Evolutionary conservation across 2,888 invertebrate genomes (phyloP).

Genomic region (Panzeria rudis): DNA sequence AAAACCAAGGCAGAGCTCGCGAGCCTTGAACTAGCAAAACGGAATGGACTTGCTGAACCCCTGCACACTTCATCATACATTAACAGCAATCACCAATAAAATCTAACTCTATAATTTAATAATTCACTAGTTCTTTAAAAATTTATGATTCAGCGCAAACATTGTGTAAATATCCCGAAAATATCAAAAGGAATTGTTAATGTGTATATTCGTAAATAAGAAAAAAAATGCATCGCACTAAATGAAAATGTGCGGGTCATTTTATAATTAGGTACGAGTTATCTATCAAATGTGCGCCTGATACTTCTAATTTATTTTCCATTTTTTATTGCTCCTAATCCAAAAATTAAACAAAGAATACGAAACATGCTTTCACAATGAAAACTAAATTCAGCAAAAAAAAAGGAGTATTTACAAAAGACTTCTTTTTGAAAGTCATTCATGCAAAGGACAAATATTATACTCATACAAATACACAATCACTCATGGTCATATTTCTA

Average conservation of each 20-base stretch:
- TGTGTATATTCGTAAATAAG: slow-evolving; percentile 4
- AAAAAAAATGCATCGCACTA: slow-evolving; percentile 28
- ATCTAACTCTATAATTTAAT: neutral
- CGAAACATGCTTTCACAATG: slow-evolving; percentile 50
- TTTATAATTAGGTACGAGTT: slow-evolving; percentile 64
- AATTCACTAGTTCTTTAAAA: neutral
- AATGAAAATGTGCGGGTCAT: slow-evolving; percentile 66
- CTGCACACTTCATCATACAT: neutral
- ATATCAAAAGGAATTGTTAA: slow-evolving; percentile 16
- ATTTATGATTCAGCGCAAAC: slow-evolving; percentile 15
- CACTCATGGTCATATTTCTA: slow-evolving; percentile 17
- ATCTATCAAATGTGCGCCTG: slow-evolving; percentile 42
- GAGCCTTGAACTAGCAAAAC: no score
- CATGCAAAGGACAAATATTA: slow-evolving; percentile 70
- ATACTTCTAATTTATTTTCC: slow-evolving; percentile 37
- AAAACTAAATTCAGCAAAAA: slow-evolving; percentile 17
- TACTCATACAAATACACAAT: slow-evolving; percentile 49
- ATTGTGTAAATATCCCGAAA: slow-evolving; percentile 21
- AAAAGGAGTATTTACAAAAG: slow-evolving; percentile 31
- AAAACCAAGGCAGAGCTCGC: no score
- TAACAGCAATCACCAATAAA: neutral
- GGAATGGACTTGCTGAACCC: neutral
- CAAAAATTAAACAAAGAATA: slow-evolving; percentile 64
- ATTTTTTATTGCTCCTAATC: slow-evolving; percentile 35
- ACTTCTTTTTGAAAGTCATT: slow-evolving; percentile 60